These are phyloP conservation scores for Avahi laniger DNA, from an alignment of 2,797 vertebrate species.

Conservation along the genomic window DNA sequence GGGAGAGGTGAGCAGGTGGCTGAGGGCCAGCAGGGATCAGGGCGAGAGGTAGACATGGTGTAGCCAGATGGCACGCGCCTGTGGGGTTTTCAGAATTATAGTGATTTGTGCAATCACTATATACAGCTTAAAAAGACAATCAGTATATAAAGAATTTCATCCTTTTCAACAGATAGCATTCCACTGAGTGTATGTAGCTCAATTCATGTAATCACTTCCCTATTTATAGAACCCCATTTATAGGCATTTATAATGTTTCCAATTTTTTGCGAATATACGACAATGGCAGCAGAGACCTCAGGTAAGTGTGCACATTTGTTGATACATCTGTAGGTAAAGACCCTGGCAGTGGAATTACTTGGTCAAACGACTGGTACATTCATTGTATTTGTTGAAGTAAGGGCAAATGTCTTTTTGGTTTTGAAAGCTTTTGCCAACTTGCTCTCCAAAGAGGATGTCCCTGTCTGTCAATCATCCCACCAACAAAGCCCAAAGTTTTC, in stretches of 20 bases:
- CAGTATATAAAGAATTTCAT: background rate
- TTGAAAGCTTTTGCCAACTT: background rate
- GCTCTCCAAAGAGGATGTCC: background rate
- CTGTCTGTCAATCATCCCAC: background rate
- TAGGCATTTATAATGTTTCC: background rate
- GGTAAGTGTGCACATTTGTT: background rate
- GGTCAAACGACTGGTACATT: background rate
- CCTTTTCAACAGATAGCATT: background rate
- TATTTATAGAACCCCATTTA: background rate
- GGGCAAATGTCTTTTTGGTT: background rate
- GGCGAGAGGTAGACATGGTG: background rate
- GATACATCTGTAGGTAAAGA: background rate
- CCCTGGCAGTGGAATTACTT: background rate
- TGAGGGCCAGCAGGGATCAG: background rate
- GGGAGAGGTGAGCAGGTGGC: background rate
- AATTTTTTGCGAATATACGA: background rate
- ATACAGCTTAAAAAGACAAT: constrained; percentile 15
- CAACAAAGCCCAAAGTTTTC: background rate
- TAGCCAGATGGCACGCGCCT: background rate
- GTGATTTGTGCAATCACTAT: background rate
- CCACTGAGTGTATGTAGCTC: background rate
- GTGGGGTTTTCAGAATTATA: background rate
- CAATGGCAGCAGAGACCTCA: background rate
- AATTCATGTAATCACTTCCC: background rate
- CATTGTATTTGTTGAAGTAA: background rate